Conservation (phyloP, 2,113 vertebrate genomes). For the Falco punctatus region DNA sequence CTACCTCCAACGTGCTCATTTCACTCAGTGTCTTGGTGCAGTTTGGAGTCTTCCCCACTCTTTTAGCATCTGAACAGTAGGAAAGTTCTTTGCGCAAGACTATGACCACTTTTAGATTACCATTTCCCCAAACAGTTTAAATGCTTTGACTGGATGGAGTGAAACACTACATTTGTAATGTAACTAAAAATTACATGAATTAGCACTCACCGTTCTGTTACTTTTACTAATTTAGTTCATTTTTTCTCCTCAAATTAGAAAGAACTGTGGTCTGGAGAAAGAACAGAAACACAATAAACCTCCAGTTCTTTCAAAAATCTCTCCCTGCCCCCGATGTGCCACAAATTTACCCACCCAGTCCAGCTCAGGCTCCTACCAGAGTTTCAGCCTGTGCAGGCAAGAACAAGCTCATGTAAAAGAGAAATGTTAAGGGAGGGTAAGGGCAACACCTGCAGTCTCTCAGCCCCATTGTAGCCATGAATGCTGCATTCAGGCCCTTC, state of each 20-base stretch:
- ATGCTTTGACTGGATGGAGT: neutral
- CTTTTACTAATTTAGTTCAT: neutral
- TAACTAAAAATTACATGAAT: neutral
- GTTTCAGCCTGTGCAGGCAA: neutral
- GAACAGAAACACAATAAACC: neutral
- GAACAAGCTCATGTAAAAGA: neutral
- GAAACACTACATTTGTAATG: neutral
- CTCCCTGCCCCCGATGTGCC: neutral
- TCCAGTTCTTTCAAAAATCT: neutral
- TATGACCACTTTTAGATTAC: neutral
- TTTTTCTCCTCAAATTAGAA: neutral
- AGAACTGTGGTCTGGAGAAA: neutral
- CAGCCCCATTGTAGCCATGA: neutral
- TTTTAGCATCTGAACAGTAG: neutral
- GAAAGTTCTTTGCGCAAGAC: neutral
- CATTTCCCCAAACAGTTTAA: neutral
- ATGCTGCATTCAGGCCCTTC: slow-evolving; percentile 18
- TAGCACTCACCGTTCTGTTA: neutral
- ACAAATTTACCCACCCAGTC: neutral
- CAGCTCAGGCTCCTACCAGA: neutral
- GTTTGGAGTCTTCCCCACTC: neutral
- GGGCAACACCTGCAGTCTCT: slow-evolving; percentile 41
- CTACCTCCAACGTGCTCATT: neutral
- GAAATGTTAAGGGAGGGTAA: neutral
- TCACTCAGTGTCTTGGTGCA: accelerated